Percentiles rank a stretch among this genome's conserved stretches.
Conservation (phyloP, 2,797 vertebrate genomes). For the Siniperca undulata region DNA sequence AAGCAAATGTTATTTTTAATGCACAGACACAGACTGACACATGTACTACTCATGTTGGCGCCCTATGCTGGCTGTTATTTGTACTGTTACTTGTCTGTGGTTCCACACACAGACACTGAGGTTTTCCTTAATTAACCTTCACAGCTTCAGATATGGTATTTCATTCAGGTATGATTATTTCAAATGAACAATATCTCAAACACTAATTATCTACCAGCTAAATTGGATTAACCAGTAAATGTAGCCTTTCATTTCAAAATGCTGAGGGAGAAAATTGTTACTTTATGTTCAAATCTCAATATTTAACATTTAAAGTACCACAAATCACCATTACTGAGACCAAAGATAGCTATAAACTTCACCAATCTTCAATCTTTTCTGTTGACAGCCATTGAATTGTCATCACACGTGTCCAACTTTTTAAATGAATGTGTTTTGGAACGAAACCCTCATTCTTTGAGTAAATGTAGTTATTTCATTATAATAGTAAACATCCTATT, state of each 20-base stretch:
- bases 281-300: not conserved
- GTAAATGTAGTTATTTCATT: not conserved
- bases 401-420: not conserved
- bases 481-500: not conserved
- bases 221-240: not conserved
- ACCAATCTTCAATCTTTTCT: not conserved
- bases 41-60: conserved; percentile 44
- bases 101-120: conserved; percentile 23
- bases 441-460: not conserved
- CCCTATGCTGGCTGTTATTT: conserved; percentile 76
- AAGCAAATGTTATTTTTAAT: conserved; percentile 16
- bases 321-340: conserved; percentile 31
- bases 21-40: conserved; percentile 28
- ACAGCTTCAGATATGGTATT: conserved; percentile 24
- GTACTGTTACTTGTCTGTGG: conserved; percentile 65
- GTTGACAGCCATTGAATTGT: not conserved
- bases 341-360: conserved; percentile 47
- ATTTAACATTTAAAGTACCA: conserved; percentile 8
- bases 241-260: conserved; percentile 1
- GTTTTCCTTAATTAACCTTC: conserved; percentile 42
- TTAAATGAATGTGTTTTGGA: conserved; percentile 16
- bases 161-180: conserved; percentile 13
- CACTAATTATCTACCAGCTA: not conserved
- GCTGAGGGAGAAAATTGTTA: not conserved
- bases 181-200: not conserved